Evolutionary conservation across 2,888 invertebrate species (phyloP).

Genomic region (Hyposoter dolosus): DNA sequence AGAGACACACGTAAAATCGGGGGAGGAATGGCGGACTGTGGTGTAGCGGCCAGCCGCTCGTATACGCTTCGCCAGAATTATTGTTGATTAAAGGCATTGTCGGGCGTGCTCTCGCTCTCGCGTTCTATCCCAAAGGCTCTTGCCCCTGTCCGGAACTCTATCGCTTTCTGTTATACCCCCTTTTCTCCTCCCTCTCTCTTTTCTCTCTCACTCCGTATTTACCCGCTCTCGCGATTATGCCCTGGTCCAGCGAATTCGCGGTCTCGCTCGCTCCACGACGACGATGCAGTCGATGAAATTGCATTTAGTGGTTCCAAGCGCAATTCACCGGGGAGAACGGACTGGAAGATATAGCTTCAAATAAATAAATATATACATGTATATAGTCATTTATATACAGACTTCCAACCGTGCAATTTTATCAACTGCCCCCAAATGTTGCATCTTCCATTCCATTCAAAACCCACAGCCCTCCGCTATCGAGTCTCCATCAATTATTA

Average conservation of each 20-base stretch:
- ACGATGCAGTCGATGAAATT: slow-evolving; percentile 77
- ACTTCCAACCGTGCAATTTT: background rate
- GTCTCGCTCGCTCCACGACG: slow-evolving; percentile 49
- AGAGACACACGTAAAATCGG: background rate
- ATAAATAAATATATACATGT: slow-evolving; percentile 18
- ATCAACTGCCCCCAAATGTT: background rate
- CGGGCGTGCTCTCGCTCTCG: slow-evolving; percentile 69
- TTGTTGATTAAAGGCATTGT: slow-evolving; percentile 83
- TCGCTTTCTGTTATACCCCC: slow-evolving; percentile 49
- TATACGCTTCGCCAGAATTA: slow-evolving; percentile 75
- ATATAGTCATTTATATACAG: background rate
- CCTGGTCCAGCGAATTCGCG: slow-evolving; percentile 30
- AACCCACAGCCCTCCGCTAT: background rate
- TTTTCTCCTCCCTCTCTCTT: slow-evolving; percentile 37
- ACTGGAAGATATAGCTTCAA: slow-evolving; percentile 24
- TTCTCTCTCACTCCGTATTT: slow-evolving; percentile 33
- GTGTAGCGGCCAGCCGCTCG: slow-evolving; percentile 53
- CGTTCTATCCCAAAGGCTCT: slow-evolving; percentile 71
- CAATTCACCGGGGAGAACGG: slow-evolving; percentile 62
- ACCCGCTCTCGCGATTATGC: slow-evolving; percentile 47
- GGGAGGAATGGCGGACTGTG: slow-evolving; percentile 27
- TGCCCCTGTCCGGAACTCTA: slow-evolving; percentile 56
- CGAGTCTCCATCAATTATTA: background rate
- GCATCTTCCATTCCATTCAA: background rate
- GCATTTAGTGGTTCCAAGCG: slow-evolving; percentile 76